Conservation (phyloP, 64 coral and sea anemone species). For the Platygyra sinensis region DNA sequence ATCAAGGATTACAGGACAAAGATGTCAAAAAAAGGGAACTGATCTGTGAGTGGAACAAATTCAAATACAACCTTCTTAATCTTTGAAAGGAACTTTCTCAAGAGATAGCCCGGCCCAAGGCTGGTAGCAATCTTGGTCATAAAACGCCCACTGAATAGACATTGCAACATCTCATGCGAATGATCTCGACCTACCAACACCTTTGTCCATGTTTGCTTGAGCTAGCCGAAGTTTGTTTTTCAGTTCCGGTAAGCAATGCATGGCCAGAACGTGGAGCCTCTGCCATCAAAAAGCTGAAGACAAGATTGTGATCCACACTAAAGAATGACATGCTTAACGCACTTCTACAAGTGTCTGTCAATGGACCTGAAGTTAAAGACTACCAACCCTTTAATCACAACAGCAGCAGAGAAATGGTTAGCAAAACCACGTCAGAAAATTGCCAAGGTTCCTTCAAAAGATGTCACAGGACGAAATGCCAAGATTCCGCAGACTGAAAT, state of each 20-base stretch:
- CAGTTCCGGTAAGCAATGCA: conserved; percentile 44
- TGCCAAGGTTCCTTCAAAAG: too few relatives aligned
- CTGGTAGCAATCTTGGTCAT: background rate
- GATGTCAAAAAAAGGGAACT: conserved; percentile 57
- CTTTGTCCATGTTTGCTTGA: conserved; percentile 37
- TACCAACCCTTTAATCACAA: too few relatives aligned
- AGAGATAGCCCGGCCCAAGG: conserved; percentile 41
- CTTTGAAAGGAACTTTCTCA: conserved; percentile 30
- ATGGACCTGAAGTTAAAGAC: conserved; percentile 46
- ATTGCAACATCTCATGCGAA: conserved; percentile 31
- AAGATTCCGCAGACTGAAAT: too few relatives aligned
- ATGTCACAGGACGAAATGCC: too few relatives aligned
- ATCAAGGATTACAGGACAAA: conserved; percentile 40
- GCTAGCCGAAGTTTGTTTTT: conserved; percentile 41
- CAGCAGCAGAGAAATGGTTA: too few relatives aligned
- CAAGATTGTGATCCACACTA: conserved; percentile 29
- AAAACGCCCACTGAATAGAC: conserved; percentile 55
- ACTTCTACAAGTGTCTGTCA: conserved; percentile 49
- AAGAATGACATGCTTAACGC: conserved; percentile 64
- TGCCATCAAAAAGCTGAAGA: conserved; percentile 52
- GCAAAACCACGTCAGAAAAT: too few relatives aligned
- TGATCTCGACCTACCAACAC: conserved; percentile 30
- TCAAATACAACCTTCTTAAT: conserved; percentile 67
- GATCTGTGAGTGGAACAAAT: conserved; percentile 71
- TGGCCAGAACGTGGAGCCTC: conserved; percentile 60